Evolutionary conservation across 2,113 vertebrate genomes (phyloP).

Genomic region (Piaya cayana): DNA sequence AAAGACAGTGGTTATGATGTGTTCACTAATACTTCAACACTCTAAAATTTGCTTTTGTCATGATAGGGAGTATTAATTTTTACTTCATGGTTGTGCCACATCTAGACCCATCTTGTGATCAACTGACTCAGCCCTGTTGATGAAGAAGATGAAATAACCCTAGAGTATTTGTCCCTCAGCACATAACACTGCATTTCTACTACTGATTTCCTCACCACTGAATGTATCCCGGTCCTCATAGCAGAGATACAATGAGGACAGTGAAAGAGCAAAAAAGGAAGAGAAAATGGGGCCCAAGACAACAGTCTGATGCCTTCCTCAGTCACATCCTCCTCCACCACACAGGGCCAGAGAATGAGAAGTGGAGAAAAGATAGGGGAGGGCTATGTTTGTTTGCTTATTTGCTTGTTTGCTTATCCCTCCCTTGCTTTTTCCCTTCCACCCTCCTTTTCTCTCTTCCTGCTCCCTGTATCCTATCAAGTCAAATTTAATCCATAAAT

Average conservation of each 20-base stretch:
- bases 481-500: background rate
- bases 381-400: no score
- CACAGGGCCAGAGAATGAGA: background rate
- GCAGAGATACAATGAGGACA: background rate
- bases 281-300: background rate
- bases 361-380: background rate
- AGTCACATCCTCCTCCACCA: background rate
- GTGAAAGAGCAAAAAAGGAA: background rate
- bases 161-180: background rate
- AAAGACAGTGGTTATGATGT: background rate
- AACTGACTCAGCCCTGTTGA: background rate
- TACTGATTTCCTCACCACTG: background rate
- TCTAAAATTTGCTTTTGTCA: background rate
- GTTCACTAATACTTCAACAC: background rate
- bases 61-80: background rate
- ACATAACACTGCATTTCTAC: background rate
- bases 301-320: background rate
- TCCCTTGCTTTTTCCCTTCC: no score
- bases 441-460: no score
- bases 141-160: background rate
- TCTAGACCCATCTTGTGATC: background rate
- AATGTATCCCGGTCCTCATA: background rate
- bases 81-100: background rate
- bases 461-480: no score
- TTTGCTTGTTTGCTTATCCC: fast-evolving